Evolutionary conservation across 2,888 invertebrate genomes (phyloP).

Genomic region (Coleophora flavipennella): DNA sequence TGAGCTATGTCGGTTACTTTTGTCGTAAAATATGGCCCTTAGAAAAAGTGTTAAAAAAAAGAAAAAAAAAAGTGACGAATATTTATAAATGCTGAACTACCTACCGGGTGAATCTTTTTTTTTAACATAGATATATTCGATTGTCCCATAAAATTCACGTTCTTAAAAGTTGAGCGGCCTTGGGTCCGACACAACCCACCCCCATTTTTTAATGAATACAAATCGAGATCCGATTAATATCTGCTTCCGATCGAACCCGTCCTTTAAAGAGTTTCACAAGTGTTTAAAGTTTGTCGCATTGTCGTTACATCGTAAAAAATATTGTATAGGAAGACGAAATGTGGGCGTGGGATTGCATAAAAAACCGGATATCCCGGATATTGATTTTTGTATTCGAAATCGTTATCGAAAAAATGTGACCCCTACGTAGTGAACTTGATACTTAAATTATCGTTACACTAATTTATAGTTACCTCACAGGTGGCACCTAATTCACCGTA

Average conservation of each 20-base stretch:
- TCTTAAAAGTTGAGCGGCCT: too few species aligned
- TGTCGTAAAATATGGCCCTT: too few species aligned
- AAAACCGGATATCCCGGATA: conserved; percentile 56
- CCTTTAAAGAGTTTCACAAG: conserved; percentile 29
- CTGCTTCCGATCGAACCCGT: conserved; percentile 29
- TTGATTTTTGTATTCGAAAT: conserved; percentile 20
- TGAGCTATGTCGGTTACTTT: too few species aligned
- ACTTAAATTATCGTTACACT: background rate
- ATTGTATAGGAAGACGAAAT: conserved; percentile 18
- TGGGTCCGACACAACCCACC: too few species aligned
- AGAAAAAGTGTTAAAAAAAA: too few species aligned
- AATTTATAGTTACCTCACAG: too few species aligned
- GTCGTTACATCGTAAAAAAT: conserved; percentile 24
- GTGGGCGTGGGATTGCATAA: conserved; percentile 52
- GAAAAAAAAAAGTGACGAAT: too few species aligned
- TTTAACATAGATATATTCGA: too few species aligned
- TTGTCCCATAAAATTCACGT: too few species aligned
- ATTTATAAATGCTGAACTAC: too few species aligned
- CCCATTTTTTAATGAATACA: background rate
- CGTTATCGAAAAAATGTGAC: conserved; percentile 3
- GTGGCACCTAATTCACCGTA: too few species aligned
- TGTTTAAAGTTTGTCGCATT: conserved; percentile 38
- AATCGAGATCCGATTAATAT: conserved; percentile 32
- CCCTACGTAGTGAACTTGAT: conserved; percentile 1
- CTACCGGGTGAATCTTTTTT: too few species aligned